Evolutionary conservation across 2,888 invertebrate species (phyloP).

Genomic region (Maniola hyperantus): DNA sequence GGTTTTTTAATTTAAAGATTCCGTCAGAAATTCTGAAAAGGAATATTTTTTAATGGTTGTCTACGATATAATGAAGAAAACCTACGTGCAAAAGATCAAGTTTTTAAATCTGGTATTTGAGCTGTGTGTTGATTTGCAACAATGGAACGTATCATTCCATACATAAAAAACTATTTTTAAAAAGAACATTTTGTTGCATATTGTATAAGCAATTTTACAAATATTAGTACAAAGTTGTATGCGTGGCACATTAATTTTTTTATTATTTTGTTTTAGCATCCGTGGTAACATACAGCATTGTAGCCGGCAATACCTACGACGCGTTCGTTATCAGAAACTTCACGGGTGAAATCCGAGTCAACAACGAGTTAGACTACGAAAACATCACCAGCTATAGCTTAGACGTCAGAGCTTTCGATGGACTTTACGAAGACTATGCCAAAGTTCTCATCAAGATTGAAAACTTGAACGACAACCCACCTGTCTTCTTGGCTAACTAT

Average conservation of each 20-base stretch:
- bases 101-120: too few species aligned
- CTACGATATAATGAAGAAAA: too few species aligned
- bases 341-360: constrained; percentile 93
- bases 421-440: constrained; percentile 91
- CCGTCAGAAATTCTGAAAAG: too few species aligned
- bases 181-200: too few species aligned
- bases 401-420: constrained; percentile 93
- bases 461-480: constrained; percentile 96
- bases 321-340: constrained; percentile 93
- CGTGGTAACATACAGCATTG: constrained; percentile 93
- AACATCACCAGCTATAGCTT: constrained; percentile 91
- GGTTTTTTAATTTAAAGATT: too few species aligned
- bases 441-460: constrained; percentile 92
- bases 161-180: too few species aligned
- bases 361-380: constrained; percentile 91
- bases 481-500: constrained; percentile 89
- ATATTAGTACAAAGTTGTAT: background rate
- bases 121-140: too few species aligned
- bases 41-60: too few species aligned
- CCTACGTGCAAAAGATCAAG: too few species aligned
- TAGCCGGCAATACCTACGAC: constrained; percentile 91
- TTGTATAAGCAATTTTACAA: background rate
- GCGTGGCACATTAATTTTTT: background rate
- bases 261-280: constrained; percentile 81
- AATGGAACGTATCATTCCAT: too few species aligned